These are phyloP conservation scores for Lepilemur septentrionalis DNA, from an alignment of 2,797 vertebrate species.

Conservation along the genomic window DNA sequence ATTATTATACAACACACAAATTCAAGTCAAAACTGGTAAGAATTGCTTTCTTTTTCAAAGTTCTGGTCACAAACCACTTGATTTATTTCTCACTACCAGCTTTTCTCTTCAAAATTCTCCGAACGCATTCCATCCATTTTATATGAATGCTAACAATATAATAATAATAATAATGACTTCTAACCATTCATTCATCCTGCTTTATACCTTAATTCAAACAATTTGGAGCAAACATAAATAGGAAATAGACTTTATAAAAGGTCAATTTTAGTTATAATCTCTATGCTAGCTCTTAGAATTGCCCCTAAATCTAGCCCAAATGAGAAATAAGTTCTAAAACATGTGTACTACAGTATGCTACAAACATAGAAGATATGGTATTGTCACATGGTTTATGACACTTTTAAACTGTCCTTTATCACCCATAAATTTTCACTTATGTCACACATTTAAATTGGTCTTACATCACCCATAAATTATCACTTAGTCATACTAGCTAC, in stretches of 20 bases:
- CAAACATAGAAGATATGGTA: background rate
- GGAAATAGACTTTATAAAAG: background rate
- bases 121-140: background rate
- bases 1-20: background rate
- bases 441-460: conserved; percentile 10
- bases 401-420: background rate
- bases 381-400: background rate
- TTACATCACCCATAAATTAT: conserved; percentile 26
- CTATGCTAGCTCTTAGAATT: background rate
- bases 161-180: background rate
- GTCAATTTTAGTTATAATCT: background rate
- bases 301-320: background rate
- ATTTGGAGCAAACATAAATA: background rate
- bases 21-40: background rate
- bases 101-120: background rate
- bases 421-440: conserved; percentile 32
- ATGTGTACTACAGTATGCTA: background rate
- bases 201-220: background rate
- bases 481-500: background rate
- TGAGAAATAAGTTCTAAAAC: background rate
- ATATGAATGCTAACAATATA: background rate
- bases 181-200: background rate
- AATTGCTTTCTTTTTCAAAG: background rate
- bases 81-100: background rate
- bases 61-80: background rate